Base-by-base conservation (phyloP, 2,113 vertebrate genomes). In the Oenanthe oenanthe region DNA sequence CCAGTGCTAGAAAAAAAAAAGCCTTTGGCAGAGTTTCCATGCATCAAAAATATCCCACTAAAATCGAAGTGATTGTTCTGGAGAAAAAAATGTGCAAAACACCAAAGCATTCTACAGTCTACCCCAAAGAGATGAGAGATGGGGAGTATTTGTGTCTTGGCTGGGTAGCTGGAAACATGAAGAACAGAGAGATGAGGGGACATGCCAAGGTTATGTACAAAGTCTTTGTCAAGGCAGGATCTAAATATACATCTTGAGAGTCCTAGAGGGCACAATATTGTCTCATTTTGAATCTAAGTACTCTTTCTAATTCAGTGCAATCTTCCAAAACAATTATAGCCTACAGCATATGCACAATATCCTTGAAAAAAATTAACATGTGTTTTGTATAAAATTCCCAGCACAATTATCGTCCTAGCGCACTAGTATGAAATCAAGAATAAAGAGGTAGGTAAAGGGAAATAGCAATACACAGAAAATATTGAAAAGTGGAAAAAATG, bases 261-360 rank as follows among this genome's bases (percentile, higher is more conserved):
- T 77, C 68, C 95, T 93, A 86, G 88, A 83, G 90, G 90, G 85
- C 82, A 95, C n/a, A 90, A 92, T 88, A 94, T 77, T 9, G 2
- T 77, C 72, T 90, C 62, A 76, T 93, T 93, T 83, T 85, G 74
- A 79, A 92, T 66, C 24, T 11, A 75, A 93, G 47, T 73, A 71
- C 74, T 88, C 68, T 70, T 56, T 31, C 77, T 94, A 92, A 93
- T 90, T 93, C 85, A 75, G 51, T 85, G 63, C 85, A 93, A 84
- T 93, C 68, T 96, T 95, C 82, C 89, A 96, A 93, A 96, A 96
- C 85, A 96, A 80, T 92, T 93, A 94, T 45, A 96, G 85, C 89
- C 89, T 93, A 67, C 78, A 93, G 95, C 85, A 7, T 45, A 56
- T 0, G 12, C 81, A 93, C 31, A 84, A 74, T 90, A 95, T 60